Conservation (phyloP, 2,888 invertebrate species). For the Polia nebulosa region DNA sequence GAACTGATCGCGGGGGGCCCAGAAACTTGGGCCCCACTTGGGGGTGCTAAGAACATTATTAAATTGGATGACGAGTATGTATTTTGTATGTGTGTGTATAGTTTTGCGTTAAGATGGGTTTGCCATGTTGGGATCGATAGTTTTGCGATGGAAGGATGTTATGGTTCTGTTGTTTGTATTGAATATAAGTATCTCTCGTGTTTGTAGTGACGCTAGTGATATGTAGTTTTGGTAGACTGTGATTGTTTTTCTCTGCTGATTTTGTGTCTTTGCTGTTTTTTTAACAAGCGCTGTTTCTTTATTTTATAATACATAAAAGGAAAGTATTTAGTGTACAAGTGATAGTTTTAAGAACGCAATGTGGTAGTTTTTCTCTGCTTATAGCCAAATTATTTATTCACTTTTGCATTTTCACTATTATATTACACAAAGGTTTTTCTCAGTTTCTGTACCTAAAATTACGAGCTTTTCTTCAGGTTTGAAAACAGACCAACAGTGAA, state of each 20-base stretch:
- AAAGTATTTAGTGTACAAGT: no score
- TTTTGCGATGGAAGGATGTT: conserved; percentile 28
- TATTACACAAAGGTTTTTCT: no score
- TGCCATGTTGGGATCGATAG: conserved; percentile 54
- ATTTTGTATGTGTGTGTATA: conserved; percentile 55
- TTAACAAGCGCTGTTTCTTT: no score
- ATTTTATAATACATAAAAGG: no score
- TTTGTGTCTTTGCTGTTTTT: no score
- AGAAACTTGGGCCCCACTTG: conserved; percentile 67
- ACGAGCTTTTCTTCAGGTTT: neutral
- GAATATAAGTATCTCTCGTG: conserved; percentile 9
- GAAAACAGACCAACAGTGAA: no score
- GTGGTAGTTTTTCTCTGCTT: neutral
- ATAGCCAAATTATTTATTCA: neutral
- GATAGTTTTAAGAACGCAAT: no score
- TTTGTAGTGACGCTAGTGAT: neutral
- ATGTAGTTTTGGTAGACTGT: neutral
- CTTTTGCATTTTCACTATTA: neutral
- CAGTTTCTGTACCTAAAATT: neutral
- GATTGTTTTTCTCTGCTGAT: no score
- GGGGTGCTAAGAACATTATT: conserved; percentile 73
- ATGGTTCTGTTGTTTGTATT: conserved; percentile 22
- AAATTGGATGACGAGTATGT: conserved; percentile 68
- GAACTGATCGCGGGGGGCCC: conserved; percentile 64
- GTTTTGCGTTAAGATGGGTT: conserved; percentile 53